phyloP scores from a whole-genome alignment of 2,797 vertebrate genomes.

The Cichlasoma orientale region DNA sequence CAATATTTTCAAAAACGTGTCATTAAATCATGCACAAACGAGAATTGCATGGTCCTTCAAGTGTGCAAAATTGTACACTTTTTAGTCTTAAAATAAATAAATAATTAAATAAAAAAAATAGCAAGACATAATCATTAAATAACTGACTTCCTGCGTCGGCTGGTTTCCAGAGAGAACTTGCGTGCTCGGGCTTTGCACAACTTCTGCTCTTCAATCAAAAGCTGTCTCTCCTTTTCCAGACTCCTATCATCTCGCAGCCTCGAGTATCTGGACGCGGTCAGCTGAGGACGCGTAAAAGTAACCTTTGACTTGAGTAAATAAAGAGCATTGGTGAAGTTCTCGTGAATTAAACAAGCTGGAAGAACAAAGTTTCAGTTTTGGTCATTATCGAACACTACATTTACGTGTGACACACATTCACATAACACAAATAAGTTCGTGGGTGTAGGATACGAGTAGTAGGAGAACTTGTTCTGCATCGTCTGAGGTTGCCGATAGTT shows the following conservation, averaged over 20 bases:
- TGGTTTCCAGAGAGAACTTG: constrained; percentile 87
- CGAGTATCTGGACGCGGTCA: constrained; percentile 66
- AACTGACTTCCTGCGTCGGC: constrained; percentile 87
- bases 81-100: too few species aligned
- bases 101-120: neutral
- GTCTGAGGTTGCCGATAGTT: constrained; percentile 12
- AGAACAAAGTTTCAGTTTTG: neutral
- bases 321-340: neutral
- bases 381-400: neutral
- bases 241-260: constrained; percentile 71
- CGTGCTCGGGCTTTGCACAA: constrained; percentile 79
- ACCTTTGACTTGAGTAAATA: neutral
- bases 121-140: neutral
- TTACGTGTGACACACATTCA: neutral
- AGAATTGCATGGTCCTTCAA: neutral
- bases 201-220: constrained; percentile 87
- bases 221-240: constrained; percentile 80
- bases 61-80: neutral
- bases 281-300: constrained; percentile 74
- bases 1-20: neutral
- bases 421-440: neutral
- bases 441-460: constrained; percentile 75
- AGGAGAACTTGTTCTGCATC: constrained; percentile 73
- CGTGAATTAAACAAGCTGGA: neutral
- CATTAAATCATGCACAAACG: neutral